Conservation (phyloP, 2,113 vertebrate genomes). For the Todiramphus chloris region DNA sequence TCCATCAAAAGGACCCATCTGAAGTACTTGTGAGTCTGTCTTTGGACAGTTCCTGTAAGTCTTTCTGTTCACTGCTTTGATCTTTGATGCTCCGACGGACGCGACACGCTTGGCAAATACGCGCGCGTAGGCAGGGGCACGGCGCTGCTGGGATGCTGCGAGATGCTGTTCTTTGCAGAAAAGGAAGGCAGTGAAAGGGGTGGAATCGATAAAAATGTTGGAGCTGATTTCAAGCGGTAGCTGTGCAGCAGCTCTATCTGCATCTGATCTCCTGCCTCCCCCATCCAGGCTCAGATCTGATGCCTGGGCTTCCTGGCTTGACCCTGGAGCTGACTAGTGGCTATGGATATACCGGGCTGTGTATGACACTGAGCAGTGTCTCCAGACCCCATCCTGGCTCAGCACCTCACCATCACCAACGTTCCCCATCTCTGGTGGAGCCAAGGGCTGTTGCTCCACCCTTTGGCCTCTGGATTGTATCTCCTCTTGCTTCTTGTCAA, state of each 20-base stretch:
- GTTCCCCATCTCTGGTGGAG: neutral
- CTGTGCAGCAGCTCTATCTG: neutral
- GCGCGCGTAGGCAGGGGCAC: fast-evolving
- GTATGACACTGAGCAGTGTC: neutral
- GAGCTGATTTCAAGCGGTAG: neutral
- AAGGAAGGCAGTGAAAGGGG: neutral
- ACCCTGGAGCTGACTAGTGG: neutral
- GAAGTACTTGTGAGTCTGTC: neutral
- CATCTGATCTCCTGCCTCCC: neutral
- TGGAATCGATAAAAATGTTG: neutral
- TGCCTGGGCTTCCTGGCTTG: neutral
- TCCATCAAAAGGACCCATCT: neutral
- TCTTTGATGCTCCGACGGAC: neutral
- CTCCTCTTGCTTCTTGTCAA: neutral
- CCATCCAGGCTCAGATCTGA: neutral
- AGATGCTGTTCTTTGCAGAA: neutral
- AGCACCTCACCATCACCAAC: fast-evolving
- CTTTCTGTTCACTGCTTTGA: neutral
- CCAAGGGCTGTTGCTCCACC: fast-evolving
- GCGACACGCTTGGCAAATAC: neutral
- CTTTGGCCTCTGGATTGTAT: neutral
- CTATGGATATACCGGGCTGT: neutral
- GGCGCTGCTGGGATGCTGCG: neutral
- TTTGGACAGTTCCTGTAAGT: neutral
- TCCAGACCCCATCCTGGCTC: neutral